phyloP scores from a whole-genome alignment of 2,113 vertebrate genomes.

The Salvator merianae region DNA sequence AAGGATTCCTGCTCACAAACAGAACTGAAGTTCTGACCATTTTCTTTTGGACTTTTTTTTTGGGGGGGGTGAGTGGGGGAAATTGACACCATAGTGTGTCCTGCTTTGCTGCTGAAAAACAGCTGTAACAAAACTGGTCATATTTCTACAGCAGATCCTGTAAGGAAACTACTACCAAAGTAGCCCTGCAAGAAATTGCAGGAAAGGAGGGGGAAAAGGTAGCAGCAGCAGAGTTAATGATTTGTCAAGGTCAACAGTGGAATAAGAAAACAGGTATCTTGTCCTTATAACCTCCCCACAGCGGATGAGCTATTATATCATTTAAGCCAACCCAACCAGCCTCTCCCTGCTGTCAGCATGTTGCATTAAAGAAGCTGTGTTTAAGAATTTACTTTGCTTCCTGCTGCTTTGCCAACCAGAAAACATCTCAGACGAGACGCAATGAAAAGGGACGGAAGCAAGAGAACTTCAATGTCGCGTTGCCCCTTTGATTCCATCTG shows the following conservation, averaged over 20 bases:
- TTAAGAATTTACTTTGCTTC: constrained; percentile 44
- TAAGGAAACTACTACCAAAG: neutral
- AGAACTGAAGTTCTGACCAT: neutral
- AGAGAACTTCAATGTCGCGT: constrained; percentile 14
- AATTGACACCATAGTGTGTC: constrained; percentile 21
- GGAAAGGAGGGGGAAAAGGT: neutral
- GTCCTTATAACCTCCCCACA: neutral
- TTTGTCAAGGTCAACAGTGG: constrained; percentile 8
- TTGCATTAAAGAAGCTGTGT: constrained; percentile 51
- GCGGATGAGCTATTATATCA: neutral
- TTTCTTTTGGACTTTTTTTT: constrained; percentile 14
- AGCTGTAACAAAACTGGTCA: constrained; percentile 21
- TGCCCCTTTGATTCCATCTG: neutral
- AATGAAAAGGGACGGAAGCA: constrained; percentile 55
- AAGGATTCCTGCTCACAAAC: neutral
- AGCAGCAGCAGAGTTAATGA: constrained; percentile 3
- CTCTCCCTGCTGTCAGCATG: neutral
- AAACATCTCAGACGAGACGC: constrained; percentile 32
- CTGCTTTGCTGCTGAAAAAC: constrained; percentile 41
- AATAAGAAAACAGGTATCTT: neutral
- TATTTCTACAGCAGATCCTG: constrained; percentile 28
- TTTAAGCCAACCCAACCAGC: neutral
- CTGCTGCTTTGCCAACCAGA: constrained; percentile 27
- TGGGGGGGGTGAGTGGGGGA: neutral
- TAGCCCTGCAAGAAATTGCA: too few relatives aligned